Evolutionary conservation across 2,113 vertebrate species (phyloP).

Genomic region (Spea bombifrons): DNA sequence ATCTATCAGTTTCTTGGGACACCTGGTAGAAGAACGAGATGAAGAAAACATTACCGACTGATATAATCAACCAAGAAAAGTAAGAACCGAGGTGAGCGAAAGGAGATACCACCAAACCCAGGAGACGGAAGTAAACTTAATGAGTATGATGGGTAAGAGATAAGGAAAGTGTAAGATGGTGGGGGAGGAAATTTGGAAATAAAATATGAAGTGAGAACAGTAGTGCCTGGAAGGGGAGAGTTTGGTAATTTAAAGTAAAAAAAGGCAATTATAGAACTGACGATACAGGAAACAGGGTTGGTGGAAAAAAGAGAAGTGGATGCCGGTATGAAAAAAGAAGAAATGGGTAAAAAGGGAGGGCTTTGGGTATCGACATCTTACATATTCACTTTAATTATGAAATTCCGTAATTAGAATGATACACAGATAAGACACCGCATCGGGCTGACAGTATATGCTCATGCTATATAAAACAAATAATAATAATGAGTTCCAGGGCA

Average conservation of each 20-base stretch:
- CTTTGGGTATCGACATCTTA: too few relatives aligned
- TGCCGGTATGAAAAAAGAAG: not conserved
- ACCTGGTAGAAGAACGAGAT: not conserved
- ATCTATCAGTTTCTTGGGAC: not conserved
- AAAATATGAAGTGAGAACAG: not conserved
- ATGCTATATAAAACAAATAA: too few relatives aligned
- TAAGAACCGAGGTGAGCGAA: too few relatives aligned
- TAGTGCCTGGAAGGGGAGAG: not conserved
- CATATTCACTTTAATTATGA: too few relatives aligned
- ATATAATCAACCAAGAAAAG: not conserved
- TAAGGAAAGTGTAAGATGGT: not conserved
- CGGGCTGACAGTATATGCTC: too few relatives aligned
- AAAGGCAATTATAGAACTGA: not conserved
- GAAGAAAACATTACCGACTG: not conserved
- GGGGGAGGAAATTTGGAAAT: not conserved
- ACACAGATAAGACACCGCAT: too few relatives aligned
- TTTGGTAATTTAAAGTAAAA: not conserved
- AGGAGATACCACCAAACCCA: too few relatives aligned
- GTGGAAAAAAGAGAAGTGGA: not conserved
- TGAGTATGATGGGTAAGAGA: too few relatives aligned
- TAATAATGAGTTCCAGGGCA: too few relatives aligned
- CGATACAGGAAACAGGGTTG: not conserved
- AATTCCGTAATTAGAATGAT: too few relatives aligned
- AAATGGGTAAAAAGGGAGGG: not conserved
- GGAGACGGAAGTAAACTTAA: too few relatives aligned